These are phyloP conservation scores for Ceratosolen solmsi DNA, from an alignment of 1,140 invertebrate species.

Conservation along the genomic window DNA sequence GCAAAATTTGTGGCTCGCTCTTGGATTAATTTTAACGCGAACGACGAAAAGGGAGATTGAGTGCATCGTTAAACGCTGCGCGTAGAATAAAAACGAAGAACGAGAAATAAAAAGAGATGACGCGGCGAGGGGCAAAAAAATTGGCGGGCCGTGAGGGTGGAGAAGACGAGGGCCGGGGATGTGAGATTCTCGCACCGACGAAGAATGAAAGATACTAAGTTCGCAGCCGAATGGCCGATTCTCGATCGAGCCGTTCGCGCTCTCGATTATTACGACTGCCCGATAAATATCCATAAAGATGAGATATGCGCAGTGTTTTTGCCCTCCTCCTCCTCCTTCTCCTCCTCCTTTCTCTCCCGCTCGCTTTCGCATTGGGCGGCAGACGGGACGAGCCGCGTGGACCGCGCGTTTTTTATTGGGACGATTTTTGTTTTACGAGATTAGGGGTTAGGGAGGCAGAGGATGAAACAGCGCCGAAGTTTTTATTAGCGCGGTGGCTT, in stretches of 20 bases:
- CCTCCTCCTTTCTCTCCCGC: neutral
- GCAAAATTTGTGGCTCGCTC: constrained; percentile 44
- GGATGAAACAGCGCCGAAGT: constrained; percentile 46
- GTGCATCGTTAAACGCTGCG: constrained; percentile 48
- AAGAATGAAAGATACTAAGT: constrained; percentile 24
- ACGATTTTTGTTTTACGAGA: constrained; percentile 39
- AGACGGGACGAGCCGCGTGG: neutral
- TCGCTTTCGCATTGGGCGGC: constrained; percentile 14
- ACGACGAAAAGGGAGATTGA: constrained; percentile 50
- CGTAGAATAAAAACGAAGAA: constrained; percentile 12
- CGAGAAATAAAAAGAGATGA: neutral
- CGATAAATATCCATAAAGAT: constrained; percentile 47
- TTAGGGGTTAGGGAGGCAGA: neutral
- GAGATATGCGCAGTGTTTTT: constrained; percentile 37
- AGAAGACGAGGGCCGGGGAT: no score
- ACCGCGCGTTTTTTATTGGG: constrained; percentile 22
- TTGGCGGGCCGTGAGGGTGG: neutral
- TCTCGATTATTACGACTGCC: constrained; percentile 28
- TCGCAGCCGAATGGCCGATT: constrained; percentile 8
- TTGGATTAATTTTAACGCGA: constrained; percentile 51
- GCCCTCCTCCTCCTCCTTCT: neutral
- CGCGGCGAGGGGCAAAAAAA: neutral
- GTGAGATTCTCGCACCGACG: constrained; percentile 1
- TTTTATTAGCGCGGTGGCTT: constrained; percentile 20
- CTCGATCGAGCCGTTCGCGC: constrained; percentile 30